Percentiles rank a stretch among this genome's conserved stretches.
These are phyloP conservation scores for Neosilurus mollespiculum DNA, from an alignment of 2,797 vertebrate genomes.

Conservation along the genomic window DNA sequence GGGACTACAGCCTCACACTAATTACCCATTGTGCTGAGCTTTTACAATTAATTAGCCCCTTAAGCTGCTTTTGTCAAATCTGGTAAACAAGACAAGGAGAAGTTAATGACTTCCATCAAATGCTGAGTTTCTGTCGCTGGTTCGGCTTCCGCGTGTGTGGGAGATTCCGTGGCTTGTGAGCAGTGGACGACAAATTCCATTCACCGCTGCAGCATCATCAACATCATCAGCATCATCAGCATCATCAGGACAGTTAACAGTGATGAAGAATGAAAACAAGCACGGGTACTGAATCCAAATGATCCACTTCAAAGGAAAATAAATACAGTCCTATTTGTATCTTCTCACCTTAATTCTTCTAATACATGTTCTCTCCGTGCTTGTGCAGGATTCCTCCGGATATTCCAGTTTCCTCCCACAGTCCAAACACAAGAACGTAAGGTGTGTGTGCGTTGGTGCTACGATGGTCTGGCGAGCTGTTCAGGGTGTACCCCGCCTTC, in stretches of 20 bases:
- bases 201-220: constrained; percentile 62
- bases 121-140: constrained; percentile 47
- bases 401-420: too few species aligned
- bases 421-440: too few species aligned
- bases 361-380: constrained; percentile 10
- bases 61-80: constrained; percentile 72
- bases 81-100: constrained; percentile 72
- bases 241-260: constrained; percentile 36
- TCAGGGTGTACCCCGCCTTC: too few species aligned
- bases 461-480: too few species aligned
- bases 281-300: constrained; percentile 21
- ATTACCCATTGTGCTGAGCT: constrained; percentile 57
- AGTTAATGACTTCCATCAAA: constrained; percentile 61
- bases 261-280: neutral
- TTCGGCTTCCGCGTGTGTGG: constrained; percentile 49
- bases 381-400: too few species aligned
- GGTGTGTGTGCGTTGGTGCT: too few species aligned
- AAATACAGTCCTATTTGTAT: constrained; percentile 37
- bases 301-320: constrained; percentile 46
- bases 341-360: constrained; percentile 20
- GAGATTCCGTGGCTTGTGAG: constrained; percentile 40
- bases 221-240: constrained; percentile 35
- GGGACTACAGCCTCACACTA: constrained; percentile 49
- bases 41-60: constrained; percentile 78
- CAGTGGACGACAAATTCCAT: constrained; percentile 41